Conservation (phyloP, 2,797 vertebrate genomes). For the Toxotes lorentzi region DNA sequence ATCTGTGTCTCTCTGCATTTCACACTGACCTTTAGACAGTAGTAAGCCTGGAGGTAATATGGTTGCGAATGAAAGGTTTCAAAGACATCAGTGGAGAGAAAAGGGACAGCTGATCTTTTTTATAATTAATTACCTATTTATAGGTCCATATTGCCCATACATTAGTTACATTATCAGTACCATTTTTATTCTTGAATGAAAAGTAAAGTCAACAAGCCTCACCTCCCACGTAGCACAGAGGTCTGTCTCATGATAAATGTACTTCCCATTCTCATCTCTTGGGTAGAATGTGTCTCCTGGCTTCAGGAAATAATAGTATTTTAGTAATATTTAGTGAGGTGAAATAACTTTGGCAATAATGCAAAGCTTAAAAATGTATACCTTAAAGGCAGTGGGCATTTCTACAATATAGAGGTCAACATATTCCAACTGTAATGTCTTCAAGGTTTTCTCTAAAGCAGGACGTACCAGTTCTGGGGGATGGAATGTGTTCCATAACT, state of each 20-base stretch:
- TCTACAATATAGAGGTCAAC: slow-evolving; percentile 95
- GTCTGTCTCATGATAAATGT: slow-evolving; percentile 88
- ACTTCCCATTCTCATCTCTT: slow-evolving; percentile 88
- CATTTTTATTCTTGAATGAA: not conserved
- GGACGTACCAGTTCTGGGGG: slow-evolving; percentile 88
- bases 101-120: not conserved
- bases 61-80: not conserved
- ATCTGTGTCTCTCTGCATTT: not conserved
- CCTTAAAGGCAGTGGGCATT: slow-evolving; percentile 93
- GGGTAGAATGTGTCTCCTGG: slow-evolving; percentile 90
- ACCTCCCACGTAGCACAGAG: slow-evolving; percentile 97
- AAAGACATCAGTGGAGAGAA: not conserved
- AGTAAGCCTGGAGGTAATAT: not conserved
- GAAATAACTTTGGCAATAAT: not conserved
- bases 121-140: not conserved
- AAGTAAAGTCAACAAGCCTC: slow-evolving; percentile 61
- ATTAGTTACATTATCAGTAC: not conserved
- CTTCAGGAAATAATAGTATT: slow-evolving; percentile 73
- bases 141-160: not conserved
- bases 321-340: not conserved
- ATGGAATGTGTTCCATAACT: slow-evolving; percentile 94
- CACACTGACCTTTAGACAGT: not conserved
- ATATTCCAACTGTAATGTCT: slow-evolving; percentile 89
- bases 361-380: slow-evolving; percentile 56
- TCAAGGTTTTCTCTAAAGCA: slow-evolving; percentile 89